Percentiles rank a stretch among this genome's conserved stretches.
Evolutionary conservation across 2,888 invertebrate genomes (phyloP).

Genomic region (Polymixis flavicincta): DNA sequence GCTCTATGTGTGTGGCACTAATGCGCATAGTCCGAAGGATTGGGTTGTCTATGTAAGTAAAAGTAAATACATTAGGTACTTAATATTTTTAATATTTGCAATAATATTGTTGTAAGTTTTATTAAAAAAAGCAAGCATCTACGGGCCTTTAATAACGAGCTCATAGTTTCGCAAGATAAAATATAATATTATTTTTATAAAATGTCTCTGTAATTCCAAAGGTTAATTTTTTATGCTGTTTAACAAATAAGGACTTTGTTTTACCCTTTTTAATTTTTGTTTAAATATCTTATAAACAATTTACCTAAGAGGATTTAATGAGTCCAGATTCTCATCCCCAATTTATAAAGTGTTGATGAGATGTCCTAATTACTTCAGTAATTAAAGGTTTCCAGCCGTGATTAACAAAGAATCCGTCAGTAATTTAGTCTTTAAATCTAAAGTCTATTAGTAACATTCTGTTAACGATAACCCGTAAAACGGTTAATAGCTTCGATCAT

Average conservation of each 20-base stretch:
- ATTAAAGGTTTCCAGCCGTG: constrained; percentile 37
- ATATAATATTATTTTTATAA: constrained; percentile 2
- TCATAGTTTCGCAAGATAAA: constrained; percentile 11
- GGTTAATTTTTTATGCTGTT: background rate
- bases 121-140: no score
- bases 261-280: background rate
- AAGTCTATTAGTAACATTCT: constrained; percentile 64
- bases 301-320: background rate
- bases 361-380: constrained; percentile 49
- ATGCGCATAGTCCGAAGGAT: constrained; percentile 92
- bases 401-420: constrained; percentile 53
- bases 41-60: constrained; percentile 91
- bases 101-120: background rate
- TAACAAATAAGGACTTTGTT: background rate
- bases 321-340: constrained; percentile 11
- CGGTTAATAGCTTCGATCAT: constrained; percentile 65
- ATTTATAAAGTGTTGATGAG: constrained; percentile 48
- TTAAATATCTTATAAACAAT: background rate
- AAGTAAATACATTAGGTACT: background rate
- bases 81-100: background rate
- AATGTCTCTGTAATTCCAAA: background rate
- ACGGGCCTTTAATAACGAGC: background rate
- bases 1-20: constrained; percentile 92
- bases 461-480: constrained; percentile 64
- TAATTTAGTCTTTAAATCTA: constrained; percentile 59